Conservation (phyloP, 2,888 invertebrate species). For the Acanthosepion esculentum region DNA sequence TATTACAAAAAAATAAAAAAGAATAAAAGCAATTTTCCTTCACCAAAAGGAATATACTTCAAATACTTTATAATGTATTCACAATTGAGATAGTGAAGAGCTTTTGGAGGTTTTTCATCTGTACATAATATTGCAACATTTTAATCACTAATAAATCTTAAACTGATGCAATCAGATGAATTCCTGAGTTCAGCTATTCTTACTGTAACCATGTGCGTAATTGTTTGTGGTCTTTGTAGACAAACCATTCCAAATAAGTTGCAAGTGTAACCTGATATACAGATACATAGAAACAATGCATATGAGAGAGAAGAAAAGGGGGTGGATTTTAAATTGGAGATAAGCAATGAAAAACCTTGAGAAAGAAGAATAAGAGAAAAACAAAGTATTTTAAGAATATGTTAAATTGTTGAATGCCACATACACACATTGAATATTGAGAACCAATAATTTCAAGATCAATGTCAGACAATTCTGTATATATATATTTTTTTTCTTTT, state of each 20-base stretch:
- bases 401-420: no score
- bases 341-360: not conserved
- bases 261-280: not conserved
- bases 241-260: not conserved
- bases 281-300: not conserved
- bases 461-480: not conserved
- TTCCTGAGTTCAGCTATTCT: not conserved
- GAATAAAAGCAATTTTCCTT: no score
- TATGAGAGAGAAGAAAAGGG: not conserved
- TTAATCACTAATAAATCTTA: not conserved
- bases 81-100: not conserved
- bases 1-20: no score
- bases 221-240: conserved; percentile 33
- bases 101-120: not conserved
- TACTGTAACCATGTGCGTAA: not conserved
- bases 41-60: not conserved
- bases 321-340: not conserved
- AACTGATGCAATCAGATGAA: not conserved
- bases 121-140: not conserved
- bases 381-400: not conserved
- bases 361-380: not conserved
- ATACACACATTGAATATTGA: not conserved
- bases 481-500: not conserved
- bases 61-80: not conserved
- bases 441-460: conserved; percentile 16